Base-by-base conservation (phyloP, 2,113 vertebrate genomes). In the Eulemur rufifrons region DNA sequence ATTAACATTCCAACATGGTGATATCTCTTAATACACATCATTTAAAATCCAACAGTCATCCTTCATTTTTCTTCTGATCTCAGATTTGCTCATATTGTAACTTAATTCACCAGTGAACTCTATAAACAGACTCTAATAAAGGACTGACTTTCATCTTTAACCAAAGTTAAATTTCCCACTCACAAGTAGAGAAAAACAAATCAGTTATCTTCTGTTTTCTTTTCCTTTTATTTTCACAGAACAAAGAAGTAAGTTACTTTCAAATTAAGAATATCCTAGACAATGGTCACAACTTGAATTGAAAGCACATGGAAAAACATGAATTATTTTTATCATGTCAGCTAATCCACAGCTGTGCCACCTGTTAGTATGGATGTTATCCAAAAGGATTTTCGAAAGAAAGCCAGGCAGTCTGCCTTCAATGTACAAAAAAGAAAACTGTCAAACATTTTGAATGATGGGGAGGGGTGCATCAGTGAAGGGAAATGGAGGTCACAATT, bases 341-440 rank as follows among this genome's bases (percentile, higher is more conserved):
- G 86, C 63, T 90, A 92, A 86, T 91, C 93, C 76, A 94, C 81
- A 91, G 85, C 93, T 89, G 82, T 69, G 64, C 93, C 95, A 97
- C 93, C 89, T 97, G 96, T 94, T 89, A 74, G 3, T 29, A 76
- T 77, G 94, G 93, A 93, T 14, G 52, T 14, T 17, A 13, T 89
- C 94, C 88, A 96, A 88, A 47, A 71, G 32, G 50, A 54, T 29
- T 89, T 90, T 37, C 89, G 66, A 93, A 91, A 86, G 74, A 52
- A 63, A 81, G 56, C 68, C 97, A 91, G 45, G 73, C 25, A 86
- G 78, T 86, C 66, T 89, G 50, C 34, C 92, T 85, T 94, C 42
- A 0, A 61, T 18, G n/a, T 29, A 84, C 39, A 23, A 86, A 45
- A 64, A 92, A 93, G 20, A 69, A 94, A 94, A 76, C 2, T 56